Evolutionary conservation across 2,113 vertebrate genomes (phyloP).

Genomic region (Nerophis lumbriciformis): DNA sequence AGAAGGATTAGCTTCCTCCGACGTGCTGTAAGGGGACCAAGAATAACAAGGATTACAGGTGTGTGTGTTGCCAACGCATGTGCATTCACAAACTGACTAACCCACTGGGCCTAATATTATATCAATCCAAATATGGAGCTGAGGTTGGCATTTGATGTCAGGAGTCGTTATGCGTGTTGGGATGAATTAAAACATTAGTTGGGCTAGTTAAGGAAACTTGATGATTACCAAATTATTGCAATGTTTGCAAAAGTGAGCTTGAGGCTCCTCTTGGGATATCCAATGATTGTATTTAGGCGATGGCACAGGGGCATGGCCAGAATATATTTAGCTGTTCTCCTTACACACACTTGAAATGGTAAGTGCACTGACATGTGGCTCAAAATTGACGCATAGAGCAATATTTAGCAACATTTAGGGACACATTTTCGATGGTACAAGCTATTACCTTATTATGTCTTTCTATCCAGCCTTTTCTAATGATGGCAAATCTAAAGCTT

Average conservation of each 20-base stretch:
- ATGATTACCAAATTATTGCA: slow-evolving; percentile 6
- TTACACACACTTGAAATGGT: slow-evolving; percentile 61
- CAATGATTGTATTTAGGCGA: slow-evolving; percentile 45
- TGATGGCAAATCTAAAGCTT: too few species aligned
- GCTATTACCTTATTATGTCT: too few species aligned
- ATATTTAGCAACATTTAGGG: too few species aligned
- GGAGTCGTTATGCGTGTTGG: slow-evolving; percentile 8
- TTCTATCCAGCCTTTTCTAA: too few species aligned
- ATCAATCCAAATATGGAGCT: slow-evolving; percentile 16
- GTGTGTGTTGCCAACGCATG: slow-evolving; percentile 33
- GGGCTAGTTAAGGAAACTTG: slow-evolving; percentile 8
- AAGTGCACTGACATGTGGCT: slow-evolving; percentile 20
- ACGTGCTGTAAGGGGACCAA: slow-evolving; percentile 66
- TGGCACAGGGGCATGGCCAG: slow-evolving; percentile 39
- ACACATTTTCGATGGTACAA: too few species aligned
- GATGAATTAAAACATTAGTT: slow-evolving; percentile 13
- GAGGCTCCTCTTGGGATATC: slow-evolving; percentile 41
- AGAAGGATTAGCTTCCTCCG: slow-evolving; percentile 59
- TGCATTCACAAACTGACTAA: slow-evolving; percentile 22
- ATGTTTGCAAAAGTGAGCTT: slow-evolving; percentile 18
- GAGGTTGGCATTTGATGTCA: slow-evolving; percentile 1
- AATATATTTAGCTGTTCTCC: slow-evolving; percentile 71
- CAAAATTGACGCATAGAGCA: slow-evolving; percentile 11
- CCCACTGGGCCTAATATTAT: slow-evolving; percentile 11
- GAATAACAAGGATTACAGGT: slow-evolving; percentile 67